Evolutionary conservation across 2,888 invertebrate genomes (phyloP).

Genomic region (Metalampra italica): DNA sequence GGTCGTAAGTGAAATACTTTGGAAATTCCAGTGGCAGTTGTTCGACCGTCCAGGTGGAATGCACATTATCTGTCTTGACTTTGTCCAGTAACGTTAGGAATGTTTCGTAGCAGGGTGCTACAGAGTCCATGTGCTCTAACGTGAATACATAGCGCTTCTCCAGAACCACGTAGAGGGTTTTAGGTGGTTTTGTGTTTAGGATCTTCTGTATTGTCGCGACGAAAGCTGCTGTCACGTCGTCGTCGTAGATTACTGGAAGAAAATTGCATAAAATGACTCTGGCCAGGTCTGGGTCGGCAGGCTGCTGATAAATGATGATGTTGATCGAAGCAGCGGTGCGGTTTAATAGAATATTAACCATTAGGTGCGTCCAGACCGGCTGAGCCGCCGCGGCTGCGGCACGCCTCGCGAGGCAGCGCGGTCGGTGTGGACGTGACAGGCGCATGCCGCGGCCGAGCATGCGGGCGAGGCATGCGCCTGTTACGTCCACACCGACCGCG

Average conservation of each 20-base stretch:
- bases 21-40: constrained; percentile 85
- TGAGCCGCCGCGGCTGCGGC: no score
- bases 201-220: constrained; percentile 84
- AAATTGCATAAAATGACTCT: not conserved
- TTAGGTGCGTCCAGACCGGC: no score
- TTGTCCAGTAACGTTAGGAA: constrained; percentile 81
- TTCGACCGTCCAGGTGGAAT: constrained; percentile 77
- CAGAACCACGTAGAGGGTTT: constrained; percentile 84
- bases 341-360: no score
- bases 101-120: constrained; percentile 93
- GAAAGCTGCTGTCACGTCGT: constrained; percentile 88
- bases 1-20: constrained; percentile 89
- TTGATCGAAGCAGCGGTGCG: no score
- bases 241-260: constrained; percentile 88
- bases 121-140: constrained; percentile 85
- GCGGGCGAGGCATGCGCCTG: no score
- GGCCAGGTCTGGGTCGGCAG: not conserved
- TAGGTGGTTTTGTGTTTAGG: constrained; percentile 77
- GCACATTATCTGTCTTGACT: constrained; percentile 59
- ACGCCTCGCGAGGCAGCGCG: no score
- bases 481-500: no score
- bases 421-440: no score
- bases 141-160: constrained; percentile 94
- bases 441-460: no score
- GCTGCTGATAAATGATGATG: no score